These are phyloP conservation scores for Noctilio leporinus DNA, from an alignment of 2,113 vertebrate genomes.

Conservation along the genomic window DNA sequence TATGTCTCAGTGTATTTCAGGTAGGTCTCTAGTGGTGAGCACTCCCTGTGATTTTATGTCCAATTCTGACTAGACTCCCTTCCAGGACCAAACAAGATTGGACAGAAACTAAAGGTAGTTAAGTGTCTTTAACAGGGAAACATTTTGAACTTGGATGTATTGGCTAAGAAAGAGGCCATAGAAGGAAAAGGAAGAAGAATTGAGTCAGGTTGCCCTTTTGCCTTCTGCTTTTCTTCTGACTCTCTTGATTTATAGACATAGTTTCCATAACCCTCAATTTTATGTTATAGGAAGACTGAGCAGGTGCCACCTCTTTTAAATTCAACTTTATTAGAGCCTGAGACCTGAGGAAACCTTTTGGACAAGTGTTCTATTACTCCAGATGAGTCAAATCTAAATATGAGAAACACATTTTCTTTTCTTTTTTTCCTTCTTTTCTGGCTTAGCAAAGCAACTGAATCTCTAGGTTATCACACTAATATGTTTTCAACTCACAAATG, in stretches of 20 bases:
- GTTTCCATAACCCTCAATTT: not conserved
- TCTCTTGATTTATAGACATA: not conserved
- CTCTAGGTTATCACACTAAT: not conserved
- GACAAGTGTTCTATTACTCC: not conserved
- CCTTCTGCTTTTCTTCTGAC: not conserved
- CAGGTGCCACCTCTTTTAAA: not conserved
- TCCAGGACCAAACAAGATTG: not conserved
- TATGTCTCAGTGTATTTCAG: not conserved
- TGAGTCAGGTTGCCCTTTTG: not conserved
- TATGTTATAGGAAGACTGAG: not conserved
- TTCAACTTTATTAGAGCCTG: not conserved
- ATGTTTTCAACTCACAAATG: constrained; percentile 27
- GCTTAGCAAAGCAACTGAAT: constrained; percentile 41
- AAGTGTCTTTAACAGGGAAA: not conserved
- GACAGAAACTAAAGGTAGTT: not conserved
- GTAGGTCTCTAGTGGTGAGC: not conserved
- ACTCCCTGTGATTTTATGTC: not conserved
- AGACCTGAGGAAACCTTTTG: not conserved
- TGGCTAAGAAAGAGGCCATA: not conserved
- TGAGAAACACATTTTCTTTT: constrained; percentile 34
- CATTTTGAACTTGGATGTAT: not conserved
- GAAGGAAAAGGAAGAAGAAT: not conserved
- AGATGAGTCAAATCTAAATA: constrained; percentile 44
- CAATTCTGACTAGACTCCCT: not conserved
- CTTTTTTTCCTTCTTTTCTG: constrained; percentile 10